These are phyloP conservation scores for Leptopilina syphax DNA, from an alignment of 2,888 invertebrate species.

Conservation along the genomic window DNA sequence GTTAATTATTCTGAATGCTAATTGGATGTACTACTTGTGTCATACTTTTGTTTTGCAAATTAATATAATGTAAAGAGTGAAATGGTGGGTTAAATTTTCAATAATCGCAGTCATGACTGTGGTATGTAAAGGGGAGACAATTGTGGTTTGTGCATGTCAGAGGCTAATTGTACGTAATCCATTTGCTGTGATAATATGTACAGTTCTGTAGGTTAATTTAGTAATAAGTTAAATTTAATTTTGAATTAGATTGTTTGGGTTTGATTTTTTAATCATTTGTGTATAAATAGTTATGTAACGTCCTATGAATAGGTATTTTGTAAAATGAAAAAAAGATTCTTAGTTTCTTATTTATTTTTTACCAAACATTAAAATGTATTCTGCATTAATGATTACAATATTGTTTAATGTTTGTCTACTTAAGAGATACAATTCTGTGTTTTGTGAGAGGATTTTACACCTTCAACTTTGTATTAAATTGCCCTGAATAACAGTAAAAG, in stretches of 20 bases:
- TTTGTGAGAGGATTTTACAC: too few relatives aligned
- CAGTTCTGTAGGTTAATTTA: neutral
- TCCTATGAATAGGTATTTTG: too few relatives aligned
- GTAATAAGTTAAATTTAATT: neutral
- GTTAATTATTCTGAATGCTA: neutral
- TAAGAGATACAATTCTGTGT: too few relatives aligned
- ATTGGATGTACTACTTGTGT: neutral
- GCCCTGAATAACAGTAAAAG: too few relatives aligned
- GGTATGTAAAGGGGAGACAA: neutral
- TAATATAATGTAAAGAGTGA: neutral
- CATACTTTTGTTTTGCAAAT: neutral
- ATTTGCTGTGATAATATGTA: neutral
- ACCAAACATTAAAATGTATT: too few relatives aligned
- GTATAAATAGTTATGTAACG: too few relatives aligned
- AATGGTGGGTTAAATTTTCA: slow-evolving; percentile 7
- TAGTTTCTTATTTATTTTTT: too few relatives aligned
- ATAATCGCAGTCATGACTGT: neutral
- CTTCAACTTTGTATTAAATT: too few relatives aligned
- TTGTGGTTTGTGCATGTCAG: slow-evolving; percentile 19
- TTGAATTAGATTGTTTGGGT: neutral
- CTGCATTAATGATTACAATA: too few relatives aligned
- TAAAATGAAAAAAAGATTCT: too few relatives aligned
- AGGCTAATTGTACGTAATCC: slow-evolving; percentile 30
- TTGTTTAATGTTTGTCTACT: too few relatives aligned
- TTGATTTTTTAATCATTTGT: neutral